Base-by-base conservation (phyloP, 2,888 invertebrate genomes). In the Pachymerium ferrugineum region DNA sequence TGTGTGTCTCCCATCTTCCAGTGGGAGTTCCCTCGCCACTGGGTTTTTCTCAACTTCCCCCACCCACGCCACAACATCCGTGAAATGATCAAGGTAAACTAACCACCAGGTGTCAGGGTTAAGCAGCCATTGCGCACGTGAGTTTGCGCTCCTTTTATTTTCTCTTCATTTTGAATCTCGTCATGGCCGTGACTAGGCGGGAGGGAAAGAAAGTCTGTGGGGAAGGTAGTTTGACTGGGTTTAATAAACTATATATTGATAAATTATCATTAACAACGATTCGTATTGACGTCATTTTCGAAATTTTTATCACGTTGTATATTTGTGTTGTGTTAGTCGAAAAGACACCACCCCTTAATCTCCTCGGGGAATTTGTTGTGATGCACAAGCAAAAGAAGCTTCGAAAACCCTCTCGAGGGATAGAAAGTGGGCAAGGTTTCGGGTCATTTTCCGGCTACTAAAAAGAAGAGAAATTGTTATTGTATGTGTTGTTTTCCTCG, bases 51-150 rank as follows among this genome's bases (percentile, higher is more conserved):
- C 62, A n/a, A 22, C 62, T 62, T 38, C 28, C 22, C 22, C 62
- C 62, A 28, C 62, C 62, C 62, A 62, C 62, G 62, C 62, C n/a
- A n/a, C n/a, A 22, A 28, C 25, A n/a, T 62, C 62, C 38, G 25
- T 6, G 62, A 62, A 8, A 62, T 62, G 62, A 62, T 62, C 62
- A 62, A 62, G 62, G 62, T 62, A 62, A 62, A 62, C n/a, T n/a
- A n/a, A n/a, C 62, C 62, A 62, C 62, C 25, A n/a, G 5, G 62
- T 62, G 62, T 10, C 25, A 8, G 25, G 28, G 62, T 25, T 62
- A 10, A 28, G 25, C 25, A n/a, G n/a, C n/a, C n/a, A n/a, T n/a
- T n/a, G n/a, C n/a, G n/a, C n/a, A n/a, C n/a, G n/a, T n/a, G n/a
- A n/a, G n/a, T n/a, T n/a, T n/a, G n/a, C n/a, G n/a, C n/a, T n/a